phyloP scores from a whole-genome alignment of 2,797 vertebrate species.

The Acipenser ruthenus region DNA sequence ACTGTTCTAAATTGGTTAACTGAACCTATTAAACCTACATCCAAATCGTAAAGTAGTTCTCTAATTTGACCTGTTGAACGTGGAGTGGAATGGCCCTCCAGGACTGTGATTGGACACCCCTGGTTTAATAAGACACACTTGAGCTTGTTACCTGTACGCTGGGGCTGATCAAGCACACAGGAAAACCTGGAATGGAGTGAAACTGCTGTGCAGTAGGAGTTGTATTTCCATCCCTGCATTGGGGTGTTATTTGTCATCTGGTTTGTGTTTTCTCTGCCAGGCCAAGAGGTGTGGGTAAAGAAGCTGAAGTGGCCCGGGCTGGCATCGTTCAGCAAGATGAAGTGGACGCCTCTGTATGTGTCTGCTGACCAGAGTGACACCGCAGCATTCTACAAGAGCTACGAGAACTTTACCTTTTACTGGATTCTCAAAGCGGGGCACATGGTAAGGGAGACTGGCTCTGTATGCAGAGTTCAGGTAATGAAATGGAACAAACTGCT shows the following conservation, averaged over 20 bases:
- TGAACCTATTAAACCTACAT: too few relatives aligned
- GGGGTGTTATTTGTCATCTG: conserved; percentile 5
- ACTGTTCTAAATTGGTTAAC: too few relatives aligned
- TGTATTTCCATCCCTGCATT: neutral
- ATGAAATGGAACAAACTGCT: too few relatives aligned
- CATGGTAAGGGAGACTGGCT: conserved; percentile 65
- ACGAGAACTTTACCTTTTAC: conserved; percentile 85
- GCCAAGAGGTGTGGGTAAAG: conserved; percentile 87
- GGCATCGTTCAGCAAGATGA: conserved; percentile 60
- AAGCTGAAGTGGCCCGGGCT: conserved; percentile 74
- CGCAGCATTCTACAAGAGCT: conserved; percentile 79
- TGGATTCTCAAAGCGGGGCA: conserved; percentile 96
- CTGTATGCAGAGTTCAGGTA: neutral
- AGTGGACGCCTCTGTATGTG: conserved; percentile 73
- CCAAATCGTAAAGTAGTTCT: too few relatives aligned
- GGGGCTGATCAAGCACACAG: too few relatives aligned
- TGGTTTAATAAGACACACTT: neutral
- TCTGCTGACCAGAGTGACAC: conserved; percentile 53
- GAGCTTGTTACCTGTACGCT: neutral
- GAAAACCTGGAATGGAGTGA: too few relatives aligned
- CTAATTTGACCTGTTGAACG: too few relatives aligned
- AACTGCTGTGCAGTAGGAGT: neutral
- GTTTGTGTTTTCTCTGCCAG: conserved; percentile 37
- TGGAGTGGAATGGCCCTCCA: too few relatives aligned
- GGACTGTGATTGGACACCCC: neutral